phyloP scores from a whole-genome alignment of 2,797 vertebrate genomes.

The Acropternis orthonyx region DNA sequence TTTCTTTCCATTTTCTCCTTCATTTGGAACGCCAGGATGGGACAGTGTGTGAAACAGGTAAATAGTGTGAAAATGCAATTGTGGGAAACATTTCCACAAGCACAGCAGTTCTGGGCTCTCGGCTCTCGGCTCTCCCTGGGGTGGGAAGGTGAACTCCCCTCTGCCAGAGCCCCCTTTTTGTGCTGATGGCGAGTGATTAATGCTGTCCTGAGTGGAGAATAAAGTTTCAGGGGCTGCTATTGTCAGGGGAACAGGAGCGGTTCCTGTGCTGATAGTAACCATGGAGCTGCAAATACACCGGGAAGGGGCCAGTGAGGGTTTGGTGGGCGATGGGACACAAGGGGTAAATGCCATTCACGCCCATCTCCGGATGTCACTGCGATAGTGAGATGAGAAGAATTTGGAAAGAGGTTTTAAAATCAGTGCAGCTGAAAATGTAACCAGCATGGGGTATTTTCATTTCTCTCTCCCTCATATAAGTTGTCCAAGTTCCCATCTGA shows the following conservation, averaged over 20 bases:
- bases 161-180: not conserved
- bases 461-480: not conserved
- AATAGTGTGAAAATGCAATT: not conserved
- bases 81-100: not conserved
- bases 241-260: slow-evolving; percentile 32
- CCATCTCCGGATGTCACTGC: not conserved
- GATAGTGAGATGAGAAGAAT: not conserved
- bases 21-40: not conserved
- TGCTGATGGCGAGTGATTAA: not conserved
- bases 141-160: not conserved
- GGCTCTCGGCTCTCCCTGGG: not conserved
- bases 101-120: fast-evolving
- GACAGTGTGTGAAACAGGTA: fast-evolving
- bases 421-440: not conserved
- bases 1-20: not conserved
- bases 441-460: not conserved
- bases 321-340: not conserved
- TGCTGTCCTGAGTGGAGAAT: not conserved
- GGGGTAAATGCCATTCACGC: not conserved
- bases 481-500: not conserved
- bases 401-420: not conserved
- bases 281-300: slow-evolving; percentile 6
- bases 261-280: slow-evolving; percentile 39
- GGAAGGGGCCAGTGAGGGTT: not conserved
- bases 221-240: slow-evolving; percentile 38